Evolutionary conservation across 2,797 vertebrate genomes (phyloP), one percentile per base, ranked within the genome.

Genomic region (Paguma larvata): DNA sequence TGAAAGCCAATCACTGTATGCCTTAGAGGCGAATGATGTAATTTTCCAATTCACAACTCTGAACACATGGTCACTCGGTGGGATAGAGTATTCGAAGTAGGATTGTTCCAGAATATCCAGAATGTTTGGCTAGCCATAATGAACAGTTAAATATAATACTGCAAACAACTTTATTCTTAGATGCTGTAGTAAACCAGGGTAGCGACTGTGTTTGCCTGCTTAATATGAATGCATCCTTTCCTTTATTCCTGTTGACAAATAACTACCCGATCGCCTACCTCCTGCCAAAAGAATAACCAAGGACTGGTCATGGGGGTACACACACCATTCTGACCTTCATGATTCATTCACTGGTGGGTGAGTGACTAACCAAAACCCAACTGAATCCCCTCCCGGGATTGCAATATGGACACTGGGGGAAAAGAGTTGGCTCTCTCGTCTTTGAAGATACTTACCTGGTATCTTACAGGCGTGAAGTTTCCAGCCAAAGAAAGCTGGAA

Each of bases 181-280:
- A 23, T 38, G 65, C 1, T 38, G 0, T 44, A 41, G 23, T 86
- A 93, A 51, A n/a, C 12, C 59, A 75, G 38, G 1, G 34, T 34
- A 68, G 25, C 16, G 90, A 84, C 67, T 79, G 0, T 51, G 30
- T 75, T 78, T 85, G 21, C 34, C 46, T 91, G 15, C 4, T 78
- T 92, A 88, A 48, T 27, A 51, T 44, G 38, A 44, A 87, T 73
- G 13, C 8, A 63, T 80, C 27, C 56, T 21, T 53, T 88, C 18
- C 18, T 79, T 30, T 25, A 84, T 79, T 95, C 85, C 27, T 95
- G 9, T 51, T 91, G 75, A 92, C 51, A 94, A 95, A 67, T 48
- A 59, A 59, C 4, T 80, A 27, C 32, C 41, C 21, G 44, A 41
- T 77, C 9, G 14, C 13, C 7, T 15, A 72, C 9, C 8, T 3